phyloP scores from a whole-genome alignment of 64 coral and sea anemone genomes.

The Hydrozoanthus tunicans region DNA sequence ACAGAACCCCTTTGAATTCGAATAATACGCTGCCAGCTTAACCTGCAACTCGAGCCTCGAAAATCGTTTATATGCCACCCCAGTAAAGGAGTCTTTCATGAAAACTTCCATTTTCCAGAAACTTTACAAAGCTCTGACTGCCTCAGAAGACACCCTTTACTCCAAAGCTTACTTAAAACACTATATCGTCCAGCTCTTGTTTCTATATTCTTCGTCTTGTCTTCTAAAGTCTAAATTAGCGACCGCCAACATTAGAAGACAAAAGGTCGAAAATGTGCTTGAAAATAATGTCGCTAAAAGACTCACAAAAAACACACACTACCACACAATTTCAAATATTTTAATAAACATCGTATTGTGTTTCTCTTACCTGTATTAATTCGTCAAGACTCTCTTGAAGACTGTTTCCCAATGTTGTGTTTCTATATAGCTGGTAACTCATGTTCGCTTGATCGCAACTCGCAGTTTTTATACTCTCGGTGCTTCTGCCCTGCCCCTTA shows the following conservation, averaged over 20 bases:
- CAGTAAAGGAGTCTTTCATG: too few species aligned
- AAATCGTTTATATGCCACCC: too few species aligned
- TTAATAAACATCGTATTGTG: not conserved
- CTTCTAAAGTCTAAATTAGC: too few species aligned
- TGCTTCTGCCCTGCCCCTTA: slow-evolving; percentile 75
- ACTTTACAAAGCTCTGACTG: too few species aligned
- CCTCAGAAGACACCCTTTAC: too few species aligned
- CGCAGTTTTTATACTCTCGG: slow-evolving; percentile 89
- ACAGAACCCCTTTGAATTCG: too few species aligned
- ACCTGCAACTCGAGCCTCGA: too few species aligned
- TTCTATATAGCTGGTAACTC: slow-evolving; percentile 99
- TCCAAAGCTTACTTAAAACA: too few species aligned
- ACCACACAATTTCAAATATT: not conserved
- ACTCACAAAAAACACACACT: not conserved
- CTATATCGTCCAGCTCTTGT: not conserved
- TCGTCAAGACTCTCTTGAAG: slow-evolving; percentile 98
- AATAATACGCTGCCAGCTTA: too few species aligned
- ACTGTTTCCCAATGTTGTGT: slow-evolving; percentile 97
- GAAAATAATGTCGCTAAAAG: not conserved
- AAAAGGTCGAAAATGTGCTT: not conserved
- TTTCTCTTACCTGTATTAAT: slow-evolving; percentile 86
- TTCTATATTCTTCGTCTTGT: not conserved
- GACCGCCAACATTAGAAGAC: not conserved
- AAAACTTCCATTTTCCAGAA: too few species aligned
- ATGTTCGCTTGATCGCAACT: slow-evolving; percentile 58